Evolutionary conservation across 2,113 vertebrate genomes (phyloP).

Genomic region (Amphiprion ocellaris): DNA sequence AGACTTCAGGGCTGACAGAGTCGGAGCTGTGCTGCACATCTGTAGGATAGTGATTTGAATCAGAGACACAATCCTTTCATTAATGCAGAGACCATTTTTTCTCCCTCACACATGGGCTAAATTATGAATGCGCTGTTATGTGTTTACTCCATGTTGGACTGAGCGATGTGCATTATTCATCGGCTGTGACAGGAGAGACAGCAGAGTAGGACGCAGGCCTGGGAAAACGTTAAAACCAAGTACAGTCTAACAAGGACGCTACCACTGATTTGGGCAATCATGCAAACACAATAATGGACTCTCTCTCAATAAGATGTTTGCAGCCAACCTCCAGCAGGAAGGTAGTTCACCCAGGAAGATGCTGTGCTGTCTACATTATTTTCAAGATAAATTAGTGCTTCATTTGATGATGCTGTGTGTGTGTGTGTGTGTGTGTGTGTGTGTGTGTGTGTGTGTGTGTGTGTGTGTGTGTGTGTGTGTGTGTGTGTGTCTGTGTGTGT

Average conservation of each 20-base stretch:
- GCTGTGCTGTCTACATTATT: constrained; percentile 28
- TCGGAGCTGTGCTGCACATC: constrained; percentile 12
- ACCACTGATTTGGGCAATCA: constrained; percentile 54
- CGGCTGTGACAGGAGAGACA: constrained; percentile 65
- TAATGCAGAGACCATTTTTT: constrained; percentile 52
- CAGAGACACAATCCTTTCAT: constrained; percentile 57
- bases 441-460: no score
- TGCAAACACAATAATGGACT: constrained; percentile 52
- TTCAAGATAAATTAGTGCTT: constrained; percentile 33
- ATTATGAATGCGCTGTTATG: constrained; percentile 79
- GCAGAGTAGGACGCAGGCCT: constrained; percentile 52
- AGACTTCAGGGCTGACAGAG: constrained; percentile 35
- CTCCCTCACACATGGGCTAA: constrained; percentile 66
- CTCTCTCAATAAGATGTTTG: constrained; percentile 53
- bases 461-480: no score
- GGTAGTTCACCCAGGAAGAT: constrained; percentile 23
- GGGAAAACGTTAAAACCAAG: constrained; percentile 51
- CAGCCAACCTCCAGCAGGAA: constrained; percentile 11
- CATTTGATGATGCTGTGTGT: constrained; percentile 36
- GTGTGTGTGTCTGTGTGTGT: no score
- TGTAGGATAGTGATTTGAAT: constrained; percentile 26
- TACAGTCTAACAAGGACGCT: constrained; percentile 48
- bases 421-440: background rate
- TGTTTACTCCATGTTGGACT: constrained; percentile 78
- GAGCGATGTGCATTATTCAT: constrained; percentile 81